Evolutionary conservation across 2,113 vertebrate genomes (phyloP).

Genomic region (Arenaria interpres): DNA sequence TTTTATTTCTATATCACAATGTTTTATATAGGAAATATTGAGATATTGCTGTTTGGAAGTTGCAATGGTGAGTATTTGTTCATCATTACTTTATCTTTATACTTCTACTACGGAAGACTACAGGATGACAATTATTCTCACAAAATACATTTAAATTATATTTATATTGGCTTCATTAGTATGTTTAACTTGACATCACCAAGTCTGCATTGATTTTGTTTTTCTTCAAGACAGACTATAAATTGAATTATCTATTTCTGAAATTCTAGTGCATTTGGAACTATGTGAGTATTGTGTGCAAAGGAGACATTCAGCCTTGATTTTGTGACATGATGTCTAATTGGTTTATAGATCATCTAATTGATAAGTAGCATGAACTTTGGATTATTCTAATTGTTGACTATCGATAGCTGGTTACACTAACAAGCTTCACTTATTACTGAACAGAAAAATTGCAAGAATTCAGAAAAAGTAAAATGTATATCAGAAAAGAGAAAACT

Average conservation of each 20-base stretch:
- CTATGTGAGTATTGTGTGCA: background rate
- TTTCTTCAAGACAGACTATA: background rate
- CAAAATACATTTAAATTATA: background rate
- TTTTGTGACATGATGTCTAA: background rate
- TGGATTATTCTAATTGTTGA: constrained; percentile 19
- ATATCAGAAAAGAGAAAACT: background rate
- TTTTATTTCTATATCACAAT: background rate
- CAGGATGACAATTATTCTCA: background rate
- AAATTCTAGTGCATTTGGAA: background rate
- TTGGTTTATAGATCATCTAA: background rate
- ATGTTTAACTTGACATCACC: background rate
- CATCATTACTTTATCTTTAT: background rate
- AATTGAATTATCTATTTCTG: background rate
- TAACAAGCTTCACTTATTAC: background rate
- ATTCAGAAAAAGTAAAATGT: background rate
- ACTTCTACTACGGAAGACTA: background rate
- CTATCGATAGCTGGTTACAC: background rate
- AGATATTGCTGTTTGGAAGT: background rate
- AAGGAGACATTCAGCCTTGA: background rate
- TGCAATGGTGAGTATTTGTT: background rate
- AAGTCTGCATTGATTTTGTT: background rate
- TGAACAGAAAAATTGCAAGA: background rate
- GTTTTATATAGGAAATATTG: background rate
- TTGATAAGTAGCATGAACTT: background rate
- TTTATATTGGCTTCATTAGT: background rate